Conservation (phyloP, 2,797 vertebrate genomes). For the Falco novaeseelandiae region DNA sequence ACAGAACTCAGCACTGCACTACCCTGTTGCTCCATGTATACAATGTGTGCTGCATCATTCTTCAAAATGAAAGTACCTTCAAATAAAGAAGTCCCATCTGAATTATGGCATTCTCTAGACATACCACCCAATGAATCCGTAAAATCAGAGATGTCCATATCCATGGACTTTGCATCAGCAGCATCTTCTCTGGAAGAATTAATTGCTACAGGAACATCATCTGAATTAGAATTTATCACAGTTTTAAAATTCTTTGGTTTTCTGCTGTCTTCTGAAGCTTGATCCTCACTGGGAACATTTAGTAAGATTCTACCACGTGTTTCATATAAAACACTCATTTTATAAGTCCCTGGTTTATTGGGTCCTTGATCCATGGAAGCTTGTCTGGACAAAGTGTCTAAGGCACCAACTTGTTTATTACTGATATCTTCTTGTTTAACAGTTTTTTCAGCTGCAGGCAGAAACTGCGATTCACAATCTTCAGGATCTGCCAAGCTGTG, state of each 20-base stretch:
- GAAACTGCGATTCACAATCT: not conserved
- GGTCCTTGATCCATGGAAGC: constrained; percentile 28
- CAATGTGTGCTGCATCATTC: not conserved
- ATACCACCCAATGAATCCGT: not conserved
- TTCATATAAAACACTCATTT: not conserved
- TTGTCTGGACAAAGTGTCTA: constrained; percentile 35
- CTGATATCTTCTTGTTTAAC: constrained; percentile 33
- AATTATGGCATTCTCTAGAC: constrained; percentile 8
- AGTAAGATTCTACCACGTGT: not conserved
- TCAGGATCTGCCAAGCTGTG: not conserved
- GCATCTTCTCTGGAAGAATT: constrained; percentile 37
- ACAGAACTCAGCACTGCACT: not conserved
- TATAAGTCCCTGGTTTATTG: constrained; percentile 20
- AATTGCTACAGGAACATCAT: not conserved
- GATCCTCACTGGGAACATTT: constrained; percentile 1
- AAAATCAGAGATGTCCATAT: not conserved
- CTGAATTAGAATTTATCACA: constrained; percentile 28
- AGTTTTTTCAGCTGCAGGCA: constrained; percentile 45
- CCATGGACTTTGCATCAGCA: constrained; percentile 18
- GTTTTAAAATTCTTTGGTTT: constrained; percentile 60
- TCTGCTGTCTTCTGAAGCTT: constrained; percentile 39
- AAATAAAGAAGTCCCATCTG: not conserved
- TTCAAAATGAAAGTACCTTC: not conserved
- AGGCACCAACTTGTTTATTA: constrained; percentile 53
- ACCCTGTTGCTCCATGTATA: not conserved